Conservation (phyloP, 2,113 vertebrate species). For the Passer montanus region DNA sequence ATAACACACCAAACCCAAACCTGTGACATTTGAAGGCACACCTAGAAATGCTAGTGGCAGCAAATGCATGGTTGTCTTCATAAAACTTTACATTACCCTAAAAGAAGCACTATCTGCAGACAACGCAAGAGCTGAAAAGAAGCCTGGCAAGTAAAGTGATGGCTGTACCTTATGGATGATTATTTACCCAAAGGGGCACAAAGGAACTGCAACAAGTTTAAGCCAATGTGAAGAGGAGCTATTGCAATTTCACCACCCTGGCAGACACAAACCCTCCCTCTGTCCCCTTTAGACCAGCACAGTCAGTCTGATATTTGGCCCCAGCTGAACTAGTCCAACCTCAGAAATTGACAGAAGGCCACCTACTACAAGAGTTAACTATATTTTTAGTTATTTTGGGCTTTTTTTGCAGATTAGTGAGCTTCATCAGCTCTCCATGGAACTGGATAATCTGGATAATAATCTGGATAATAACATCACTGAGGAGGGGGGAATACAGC, state of each 20-base stretch:
- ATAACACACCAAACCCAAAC: neutral
- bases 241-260: neutral
- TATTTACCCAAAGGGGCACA: neutral
- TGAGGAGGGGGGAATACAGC: neutral
- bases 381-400: fast-evolving
- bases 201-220: neutral
- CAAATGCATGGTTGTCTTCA: neutral
- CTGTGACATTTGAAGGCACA: neutral
- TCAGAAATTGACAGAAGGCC: neutral
- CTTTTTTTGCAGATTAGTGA: neutral
- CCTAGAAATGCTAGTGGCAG: neutral
- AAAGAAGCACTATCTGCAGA: neutral
- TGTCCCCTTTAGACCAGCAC: neutral
- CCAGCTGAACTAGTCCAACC: neutral
- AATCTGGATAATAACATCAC: neutral
- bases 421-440: neutral
- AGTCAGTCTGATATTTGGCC: neutral
- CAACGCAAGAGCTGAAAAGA: neutral
- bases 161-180: neutral
- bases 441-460: neutral
- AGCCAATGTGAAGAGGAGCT: neutral
- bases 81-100: neutral
- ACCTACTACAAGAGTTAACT: neutral
- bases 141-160: neutral
- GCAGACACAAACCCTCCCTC: neutral